Conservation (phyloP, 2,797 vertebrate genomes). For the Bothrops alternatus region DNA sequence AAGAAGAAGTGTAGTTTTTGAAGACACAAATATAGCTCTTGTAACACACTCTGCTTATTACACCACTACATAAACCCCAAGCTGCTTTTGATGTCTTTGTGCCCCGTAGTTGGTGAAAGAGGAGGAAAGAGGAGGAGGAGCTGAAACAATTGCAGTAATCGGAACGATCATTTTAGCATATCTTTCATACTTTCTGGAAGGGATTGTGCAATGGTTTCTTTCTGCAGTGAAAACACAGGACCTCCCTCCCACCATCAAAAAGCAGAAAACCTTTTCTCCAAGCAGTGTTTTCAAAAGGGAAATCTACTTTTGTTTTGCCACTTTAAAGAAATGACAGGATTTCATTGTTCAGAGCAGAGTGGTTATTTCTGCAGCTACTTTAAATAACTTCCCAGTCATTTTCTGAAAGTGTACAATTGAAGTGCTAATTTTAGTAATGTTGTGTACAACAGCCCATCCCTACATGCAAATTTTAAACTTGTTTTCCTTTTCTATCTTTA, state of each 20-base stretch:
- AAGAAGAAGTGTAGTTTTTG: neutral
- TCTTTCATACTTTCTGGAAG: slow-evolving; percentile 70
- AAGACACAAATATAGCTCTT: neutral
- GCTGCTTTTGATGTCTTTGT: neutral
- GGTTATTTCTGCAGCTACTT: slow-evolving; percentile 35
- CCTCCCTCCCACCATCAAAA: neutral
- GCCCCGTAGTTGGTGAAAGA: neutral
- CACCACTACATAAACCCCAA: neutral
- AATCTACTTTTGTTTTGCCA: neutral
- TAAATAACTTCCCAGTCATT: slow-evolving; percentile 41
- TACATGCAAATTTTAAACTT: neutral
- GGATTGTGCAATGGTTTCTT: slow-evolving; percentile 65
- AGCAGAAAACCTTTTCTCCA: neutral
- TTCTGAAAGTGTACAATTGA: slow-evolving; percentile 13
- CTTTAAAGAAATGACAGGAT: slow-evolving; percentile 15
- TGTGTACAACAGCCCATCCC: neutral
- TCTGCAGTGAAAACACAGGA: neutral
- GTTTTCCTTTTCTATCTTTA: slow-evolving; percentile 1
- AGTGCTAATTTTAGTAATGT: neutral
- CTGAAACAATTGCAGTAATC: slow-evolving; percentile 62
- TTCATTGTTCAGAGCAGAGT: slow-evolving; percentile 59
- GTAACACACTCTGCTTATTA: neutral
- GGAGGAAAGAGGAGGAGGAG: slow-evolving; percentile 65
- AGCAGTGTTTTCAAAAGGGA: neutral
- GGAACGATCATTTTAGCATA: slow-evolving; percentile 65